A percentile compares a stretch with the other conserved stretches of the same genome.
phyloP scores from a whole-genome alignment of 2,113 vertebrate species.

The Microtus pennsylvanicus region DNA sequence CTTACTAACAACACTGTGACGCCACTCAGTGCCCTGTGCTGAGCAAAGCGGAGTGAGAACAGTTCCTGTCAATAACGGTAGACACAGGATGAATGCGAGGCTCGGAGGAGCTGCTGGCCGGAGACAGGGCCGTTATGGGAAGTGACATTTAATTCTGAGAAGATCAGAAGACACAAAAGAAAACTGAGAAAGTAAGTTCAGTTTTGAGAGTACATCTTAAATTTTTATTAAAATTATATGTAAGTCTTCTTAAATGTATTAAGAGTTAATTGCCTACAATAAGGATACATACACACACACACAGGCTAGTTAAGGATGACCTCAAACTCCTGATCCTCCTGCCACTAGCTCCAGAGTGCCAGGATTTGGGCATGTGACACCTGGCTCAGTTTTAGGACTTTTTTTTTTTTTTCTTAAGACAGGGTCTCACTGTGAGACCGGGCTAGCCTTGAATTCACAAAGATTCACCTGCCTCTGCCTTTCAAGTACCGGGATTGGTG shows the following conservation, averaged over 20 bases:
- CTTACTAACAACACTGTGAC: not conserved
- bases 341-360: not conserved
- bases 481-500: not conserved
- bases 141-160: not conserved
- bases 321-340: not conserved
- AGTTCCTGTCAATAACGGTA: not conserved
- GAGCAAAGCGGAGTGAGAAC: not conserved
- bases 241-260: slow-evolving; percentile 11
- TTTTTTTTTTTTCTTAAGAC: not conserved
- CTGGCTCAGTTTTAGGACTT: not conserved
- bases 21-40: too few relatives aligned
- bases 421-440: not conserved
- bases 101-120: not conserved
- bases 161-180: not conserved
- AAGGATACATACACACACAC: not conserved
- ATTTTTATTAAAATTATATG: not conserved
- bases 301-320: not conserved
- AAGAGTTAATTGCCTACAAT: not conserved
- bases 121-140: not conserved
- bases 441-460: not conserved
- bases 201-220: slow-evolving; percentile 21
- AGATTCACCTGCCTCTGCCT: not conserved
- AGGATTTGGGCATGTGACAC: not conserved
- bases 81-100: not conserved
- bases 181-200: slow-evolving; percentile 35